Evolutionary conservation across 2,797 vertebrate genomes (phyloP).

Genomic region (Phalloptychus januarius): DNA sequence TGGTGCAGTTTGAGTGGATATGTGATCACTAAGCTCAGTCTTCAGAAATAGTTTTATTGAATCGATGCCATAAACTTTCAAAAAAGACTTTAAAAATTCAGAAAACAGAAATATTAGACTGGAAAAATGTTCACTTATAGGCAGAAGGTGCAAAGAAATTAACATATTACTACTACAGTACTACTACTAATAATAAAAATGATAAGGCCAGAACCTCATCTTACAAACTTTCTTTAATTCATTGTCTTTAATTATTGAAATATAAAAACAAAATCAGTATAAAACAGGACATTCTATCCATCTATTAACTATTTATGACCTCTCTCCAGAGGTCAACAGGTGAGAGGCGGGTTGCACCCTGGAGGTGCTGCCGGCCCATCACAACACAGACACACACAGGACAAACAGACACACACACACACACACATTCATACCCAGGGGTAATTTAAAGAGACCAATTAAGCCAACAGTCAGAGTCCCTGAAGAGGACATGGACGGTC

Average conservation of each 20-base stretch:
- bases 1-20: too few relatives aligned
- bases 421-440: not conserved
- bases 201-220: not conserved
- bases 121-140: not conserved
- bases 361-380: not conserved
- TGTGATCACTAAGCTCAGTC: too few relatives aligned
- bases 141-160: not conserved
- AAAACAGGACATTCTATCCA: not conserved
- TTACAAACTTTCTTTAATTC: not conserved
- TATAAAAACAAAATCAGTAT: not conserved
- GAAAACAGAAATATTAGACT: not conserved
- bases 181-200: not conserved
- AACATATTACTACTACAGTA: not conserved
- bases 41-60: not conserved
- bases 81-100: not conserved
- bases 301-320: not conserved
- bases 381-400: not conserved
- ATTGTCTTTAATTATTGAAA: not conserved
- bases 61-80: not conserved
- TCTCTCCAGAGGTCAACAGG: not conserved
- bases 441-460: not conserved
- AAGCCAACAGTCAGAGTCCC: not conserved
- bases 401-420: not conserved
- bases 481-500: not conserved
- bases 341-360: not conserved